Percentiles rank a stretch among this genome's conserved stretches.
These are phyloP conservation scores for Diceros bicornis DNA, from an alignment of 2,797 vertebrate species.

Conservation along the genomic window DNA sequence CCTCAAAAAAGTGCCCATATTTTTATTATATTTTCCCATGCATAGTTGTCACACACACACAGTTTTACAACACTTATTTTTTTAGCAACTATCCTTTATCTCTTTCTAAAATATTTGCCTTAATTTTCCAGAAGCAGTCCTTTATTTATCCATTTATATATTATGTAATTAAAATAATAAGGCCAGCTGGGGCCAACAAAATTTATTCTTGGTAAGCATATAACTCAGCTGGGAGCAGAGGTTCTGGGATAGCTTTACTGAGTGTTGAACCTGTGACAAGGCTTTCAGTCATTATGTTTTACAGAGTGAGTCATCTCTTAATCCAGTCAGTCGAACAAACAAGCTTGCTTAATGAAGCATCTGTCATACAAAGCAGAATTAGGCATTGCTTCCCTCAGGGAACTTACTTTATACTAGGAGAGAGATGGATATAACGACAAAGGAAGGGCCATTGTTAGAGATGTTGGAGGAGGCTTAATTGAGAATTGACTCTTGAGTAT, in stretches of 20 bases:
- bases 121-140: neutral
- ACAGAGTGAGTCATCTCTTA: neutral
- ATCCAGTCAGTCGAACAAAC: neutral
- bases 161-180: constrained; percentile 43
- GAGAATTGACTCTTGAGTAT: neutral
- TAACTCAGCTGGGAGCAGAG: neutral
- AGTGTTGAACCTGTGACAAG: neutral
- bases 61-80: neutral
- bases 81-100: neutral
- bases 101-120: constrained; percentile 18
- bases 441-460: neutral
- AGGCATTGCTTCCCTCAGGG: neutral
- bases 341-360: neutral
- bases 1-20: neutral
- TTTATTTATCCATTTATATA: neutral
- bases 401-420: neutral
- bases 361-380: neutral
- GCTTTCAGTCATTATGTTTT: neutral
- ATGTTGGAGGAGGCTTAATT: neutral
- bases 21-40: neutral
- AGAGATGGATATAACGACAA: neutral
- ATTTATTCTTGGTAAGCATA: neutral
- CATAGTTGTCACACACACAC: neutral
- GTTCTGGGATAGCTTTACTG: neutral
- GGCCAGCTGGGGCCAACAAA: neutral